A percentile compares a stretch with the other conserved stretches of the same genome.
Evolutionary conservation across 2,888 invertebrate genomes (phyloP).

Genomic region (Tachina lurida): DNA sequence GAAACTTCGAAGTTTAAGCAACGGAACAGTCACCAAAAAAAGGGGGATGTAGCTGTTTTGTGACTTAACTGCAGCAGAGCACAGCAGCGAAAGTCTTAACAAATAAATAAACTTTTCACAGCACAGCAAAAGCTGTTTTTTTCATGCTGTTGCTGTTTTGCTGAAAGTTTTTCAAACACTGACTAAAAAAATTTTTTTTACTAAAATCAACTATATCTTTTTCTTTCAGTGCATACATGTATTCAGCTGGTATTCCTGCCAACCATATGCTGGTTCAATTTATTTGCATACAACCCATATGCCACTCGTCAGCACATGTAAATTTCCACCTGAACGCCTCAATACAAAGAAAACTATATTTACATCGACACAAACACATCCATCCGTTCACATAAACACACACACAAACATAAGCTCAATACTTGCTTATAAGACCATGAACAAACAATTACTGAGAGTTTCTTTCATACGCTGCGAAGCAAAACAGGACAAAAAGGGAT

Average conservation of each 20-base stretch:
- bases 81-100: no score
- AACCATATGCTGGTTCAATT: conserved; percentile 69
- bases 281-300: conserved; percentile 71
- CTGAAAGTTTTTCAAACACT: no score
- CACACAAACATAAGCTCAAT: conserved; percentile 26
- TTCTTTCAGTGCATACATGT: not conserved
- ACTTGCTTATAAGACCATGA: conserved; percentile 61
- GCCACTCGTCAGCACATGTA: conserved; percentile 70
- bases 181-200: no score
- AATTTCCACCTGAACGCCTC: conserved; percentile 71
- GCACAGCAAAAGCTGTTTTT: no score
- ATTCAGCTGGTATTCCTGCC: conserved; percentile 24
- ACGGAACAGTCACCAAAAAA: no score
- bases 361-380: conserved; percentile 39
- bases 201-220: no score
- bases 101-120: no score
- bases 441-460: conserved; percentile 65
- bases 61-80: no score
- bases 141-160: no score
- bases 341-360: conserved; percentile 49
- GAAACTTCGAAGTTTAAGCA: no score
- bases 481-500: not conserved
- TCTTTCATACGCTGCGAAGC: conserved; percentile 34
- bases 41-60: no score
- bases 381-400: conserved; percentile 5